Evolutionary conservation across 2,888 invertebrate genomes (phyloP).

Genomic region (Linnaemya tessellans): DNA sequence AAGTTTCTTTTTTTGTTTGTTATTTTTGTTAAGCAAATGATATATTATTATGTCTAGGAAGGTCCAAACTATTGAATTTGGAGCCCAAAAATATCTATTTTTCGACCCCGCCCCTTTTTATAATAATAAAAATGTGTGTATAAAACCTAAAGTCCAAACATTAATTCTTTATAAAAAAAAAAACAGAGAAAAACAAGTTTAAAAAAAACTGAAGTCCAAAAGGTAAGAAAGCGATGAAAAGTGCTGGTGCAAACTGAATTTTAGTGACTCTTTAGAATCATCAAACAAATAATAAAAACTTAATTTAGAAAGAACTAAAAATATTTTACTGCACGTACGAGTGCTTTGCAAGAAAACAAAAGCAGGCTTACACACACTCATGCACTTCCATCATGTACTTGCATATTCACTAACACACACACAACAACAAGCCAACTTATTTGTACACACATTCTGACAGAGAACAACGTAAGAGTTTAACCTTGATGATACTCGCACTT

Average conservation of each 20-base stretch:
- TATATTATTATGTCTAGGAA: no score
- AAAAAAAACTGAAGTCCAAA: no score
- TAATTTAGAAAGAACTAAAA: slow-evolving; percentile 16
- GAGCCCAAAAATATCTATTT: no score
- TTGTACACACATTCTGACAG: not conserved
- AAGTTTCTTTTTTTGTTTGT: no score
- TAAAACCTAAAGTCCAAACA: no score
- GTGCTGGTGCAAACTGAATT: not conserved
- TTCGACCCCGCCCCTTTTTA: no score
- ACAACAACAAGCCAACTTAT: not conserved
- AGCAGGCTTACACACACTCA: not conserved
- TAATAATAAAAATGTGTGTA: no score
- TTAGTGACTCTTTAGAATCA: slow-evolving; percentile 16
- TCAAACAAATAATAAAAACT: slow-evolving; percentile 37
- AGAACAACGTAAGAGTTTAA: slow-evolving; percentile 48
- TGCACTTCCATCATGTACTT: not conserved
- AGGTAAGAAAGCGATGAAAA: no score
- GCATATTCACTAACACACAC: not conserved
- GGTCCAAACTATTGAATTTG: no score
- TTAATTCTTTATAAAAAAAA: no score
- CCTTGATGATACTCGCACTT: slow-evolving; percentile 53
- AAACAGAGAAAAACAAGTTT: no score
- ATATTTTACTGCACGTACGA: slow-evolving; percentile 12
- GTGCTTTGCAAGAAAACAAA: slow-evolving; percentile 8
- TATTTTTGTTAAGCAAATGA: no score